Base-by-base conservation (phyloP, 2,797 vertebrate species). In the Adrianichthys oophorus region DNA sequence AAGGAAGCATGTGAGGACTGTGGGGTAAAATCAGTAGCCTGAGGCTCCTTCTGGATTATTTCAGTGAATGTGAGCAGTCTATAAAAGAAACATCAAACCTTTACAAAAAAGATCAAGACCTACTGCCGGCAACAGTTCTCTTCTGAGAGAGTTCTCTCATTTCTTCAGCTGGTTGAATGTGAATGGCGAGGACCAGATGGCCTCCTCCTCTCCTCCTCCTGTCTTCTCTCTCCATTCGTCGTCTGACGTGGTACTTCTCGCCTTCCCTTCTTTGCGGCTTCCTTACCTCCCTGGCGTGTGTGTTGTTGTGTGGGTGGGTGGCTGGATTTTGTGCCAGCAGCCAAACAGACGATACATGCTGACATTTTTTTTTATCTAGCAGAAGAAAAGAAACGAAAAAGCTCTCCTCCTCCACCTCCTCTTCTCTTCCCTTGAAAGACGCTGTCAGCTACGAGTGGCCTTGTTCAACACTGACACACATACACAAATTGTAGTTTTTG, bases 271-370 rank as follows among this genome's bases (percentile, higher is more conserved):
- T 75, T 86, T 64, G n/a, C 76, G 6, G 71, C 65, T 80, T 74
- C 67, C 74, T 80, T 86, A 76, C 82, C 70, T 86, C 81, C 68
- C 65, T 70, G 56, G 72, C 56, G 23, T 77, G 60, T 52, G 63
- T 68, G 58, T 74, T 40, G 58, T 52, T 62, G 66, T 32, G 65
- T 50, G 61, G 70, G 79, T 58, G 74, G 79, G 65, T 74, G 79
- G 74, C 68, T 80, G 72, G 48, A 60, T 82, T 79, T 70, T 72
- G 69, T 80, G 83, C 85, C 83, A 79, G 78, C 71, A 77, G 85
- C 85, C 79, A 75, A 85, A 87, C 74, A 87, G 83, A 86, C 79
- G 85, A 91, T 89, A 79, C 83, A 82, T 67, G 79, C 72, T 91
- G 91, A 92, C 91, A 90, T 90, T 91, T 90, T 86, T 76, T 73